Evolutionary conservation across 1,140 invertebrate species (phyloP).

Genomic region (Chelonus insularis): DNA sequence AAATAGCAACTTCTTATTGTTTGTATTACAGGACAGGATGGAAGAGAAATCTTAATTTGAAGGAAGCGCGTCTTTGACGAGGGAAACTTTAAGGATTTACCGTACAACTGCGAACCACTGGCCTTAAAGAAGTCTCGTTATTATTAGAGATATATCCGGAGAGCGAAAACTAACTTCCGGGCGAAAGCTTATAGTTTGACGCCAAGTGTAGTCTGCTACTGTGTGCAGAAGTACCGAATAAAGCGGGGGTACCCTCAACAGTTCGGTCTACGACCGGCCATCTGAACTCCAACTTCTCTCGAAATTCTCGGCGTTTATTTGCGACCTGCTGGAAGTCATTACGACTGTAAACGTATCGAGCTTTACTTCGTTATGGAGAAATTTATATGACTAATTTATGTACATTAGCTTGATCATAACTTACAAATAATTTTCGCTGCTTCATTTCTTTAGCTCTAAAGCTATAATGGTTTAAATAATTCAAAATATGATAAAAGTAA

Average conservation of each 20-base stretch:
- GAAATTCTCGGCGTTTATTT: slow-evolving; percentile 3
- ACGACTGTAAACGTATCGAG: not conserved
- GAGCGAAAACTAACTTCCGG: slow-evolving; percentile 2
- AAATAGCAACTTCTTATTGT: no score
- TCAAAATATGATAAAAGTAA: no score
- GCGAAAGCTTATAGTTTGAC: not conserved
- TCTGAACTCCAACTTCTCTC: slow-evolving; percentile 3
- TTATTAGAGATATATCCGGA: slow-evolving; percentile 32
- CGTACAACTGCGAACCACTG: slow-evolving; percentile 39
- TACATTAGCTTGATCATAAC: no score
- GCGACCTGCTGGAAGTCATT: not conserved
- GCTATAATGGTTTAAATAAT: no score
- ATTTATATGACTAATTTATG: no score
- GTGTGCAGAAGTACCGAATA: no score
- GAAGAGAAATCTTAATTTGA: no score
- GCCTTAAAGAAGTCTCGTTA: slow-evolving; percentile 33
- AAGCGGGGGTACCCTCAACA: no score
- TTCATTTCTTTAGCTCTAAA: no score
- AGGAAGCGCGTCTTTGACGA: no score
- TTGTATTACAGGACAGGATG: no score
- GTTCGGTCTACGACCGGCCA: not conserved
- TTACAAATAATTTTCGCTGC: no score
- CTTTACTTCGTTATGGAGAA: not conserved
- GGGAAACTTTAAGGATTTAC: slow-evolving; percentile 45
- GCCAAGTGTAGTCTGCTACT: not conserved